These are phyloP conservation scores for Glomeris marginata DNA, from an alignment of 2,888 invertebrate species.

Conservation along the genomic window DNA sequence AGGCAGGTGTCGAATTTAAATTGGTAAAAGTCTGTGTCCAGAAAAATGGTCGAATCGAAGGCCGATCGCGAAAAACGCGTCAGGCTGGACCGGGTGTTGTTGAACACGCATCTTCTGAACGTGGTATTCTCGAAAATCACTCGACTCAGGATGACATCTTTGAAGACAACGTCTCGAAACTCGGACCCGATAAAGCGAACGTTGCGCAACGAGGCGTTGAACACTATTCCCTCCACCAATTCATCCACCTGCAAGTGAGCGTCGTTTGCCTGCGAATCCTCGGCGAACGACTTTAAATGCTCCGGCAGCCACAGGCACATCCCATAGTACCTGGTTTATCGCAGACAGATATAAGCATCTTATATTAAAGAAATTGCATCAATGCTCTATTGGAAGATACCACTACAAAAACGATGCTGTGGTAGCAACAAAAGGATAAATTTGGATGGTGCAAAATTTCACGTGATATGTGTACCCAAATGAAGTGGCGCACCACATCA, in stretches of 20 bases:
- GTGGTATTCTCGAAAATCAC: conserved; percentile 54
- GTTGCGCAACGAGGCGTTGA: conserved; percentile 48
- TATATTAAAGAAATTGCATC: neutral
- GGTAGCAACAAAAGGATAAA: no score
- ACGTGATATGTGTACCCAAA: no score
- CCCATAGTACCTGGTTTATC: conserved; percentile 36
- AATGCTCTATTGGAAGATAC: no score
- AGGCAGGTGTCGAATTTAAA: conserved; percentile 38
- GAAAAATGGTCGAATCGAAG: conserved; percentile 44
- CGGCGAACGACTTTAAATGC: conserved; percentile 30
- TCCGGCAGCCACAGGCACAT: conserved; percentile 43
- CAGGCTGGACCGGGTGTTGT: conserved; percentile 53
- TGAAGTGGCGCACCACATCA: conserved; percentile 41
- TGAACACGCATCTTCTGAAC: conserved; percentile 50
- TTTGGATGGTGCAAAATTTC: no score
- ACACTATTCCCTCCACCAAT: conserved; percentile 26
- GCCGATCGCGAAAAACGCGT: conserved; percentile 46
- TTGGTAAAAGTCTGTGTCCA: conserved; percentile 48
- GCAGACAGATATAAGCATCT: neutral
- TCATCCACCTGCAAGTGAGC: conserved; percentile 7
- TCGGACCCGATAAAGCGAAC: conserved; percentile 42
- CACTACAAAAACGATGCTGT: no score
- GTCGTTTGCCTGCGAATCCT: conserved; percentile 20
- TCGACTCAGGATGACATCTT: conserved; percentile 51
- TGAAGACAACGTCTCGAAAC: conserved; percentile 49